Conservation (phyloP, 2,797 vertebrate species). For the Podargus strigoides region DNA sequence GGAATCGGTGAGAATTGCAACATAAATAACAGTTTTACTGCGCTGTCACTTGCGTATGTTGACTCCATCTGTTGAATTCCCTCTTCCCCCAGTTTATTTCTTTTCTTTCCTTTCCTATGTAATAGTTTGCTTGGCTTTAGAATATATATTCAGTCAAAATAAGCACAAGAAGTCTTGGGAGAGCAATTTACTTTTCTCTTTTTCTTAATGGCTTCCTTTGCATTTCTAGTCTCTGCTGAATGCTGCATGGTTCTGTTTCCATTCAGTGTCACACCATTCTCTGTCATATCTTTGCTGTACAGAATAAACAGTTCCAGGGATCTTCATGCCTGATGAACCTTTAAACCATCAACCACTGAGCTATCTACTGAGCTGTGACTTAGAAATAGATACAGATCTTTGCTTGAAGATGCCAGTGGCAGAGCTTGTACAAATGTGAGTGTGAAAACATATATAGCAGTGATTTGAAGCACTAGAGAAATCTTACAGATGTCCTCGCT, state of each 20-base stretch:
- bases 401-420: neutral
- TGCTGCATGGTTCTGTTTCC: neutral
- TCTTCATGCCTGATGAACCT: neutral
- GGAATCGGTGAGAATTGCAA: neutral
- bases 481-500: neutral
- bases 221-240: neutral
- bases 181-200: neutral
- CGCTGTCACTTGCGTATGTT: neutral
- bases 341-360: neutral
- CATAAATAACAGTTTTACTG: neutral
- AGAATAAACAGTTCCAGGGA: neutral
- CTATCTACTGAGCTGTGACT: neutral
- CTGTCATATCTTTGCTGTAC: neutral
- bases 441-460: neutral
- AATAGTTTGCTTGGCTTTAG: neutral
- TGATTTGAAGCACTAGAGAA: neutral
- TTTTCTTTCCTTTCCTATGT: neutral
- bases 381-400: neutral
- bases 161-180: neutral
- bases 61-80: conserved; percentile 16
- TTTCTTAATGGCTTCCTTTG: neutral
- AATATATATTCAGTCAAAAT: neutral
- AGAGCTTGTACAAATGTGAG: neutral
- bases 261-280: neutral
- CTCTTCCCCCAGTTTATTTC: neutral